phyloP scores from a whole-genome alignment of 1,140 invertebrate species.

The Aphaenogaster ashmeadi region DNA sequence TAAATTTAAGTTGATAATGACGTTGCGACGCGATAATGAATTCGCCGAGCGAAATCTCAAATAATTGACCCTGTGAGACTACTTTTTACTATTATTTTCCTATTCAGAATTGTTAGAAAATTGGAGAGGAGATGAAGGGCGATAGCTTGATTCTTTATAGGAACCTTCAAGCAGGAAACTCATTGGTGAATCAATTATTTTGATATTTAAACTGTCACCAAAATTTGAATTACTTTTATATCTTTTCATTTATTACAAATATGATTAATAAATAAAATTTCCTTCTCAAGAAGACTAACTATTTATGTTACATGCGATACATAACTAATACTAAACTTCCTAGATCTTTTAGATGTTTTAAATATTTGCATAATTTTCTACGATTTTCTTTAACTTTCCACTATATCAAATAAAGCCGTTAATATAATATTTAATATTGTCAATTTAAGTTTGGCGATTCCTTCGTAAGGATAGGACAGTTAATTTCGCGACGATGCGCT shows the following conservation, averaged over 20 bases:
- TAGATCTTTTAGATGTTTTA: neutral
- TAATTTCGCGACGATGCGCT: constrained; percentile 21
- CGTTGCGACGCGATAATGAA: constrained; percentile 38
- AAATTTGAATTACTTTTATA: neutral
- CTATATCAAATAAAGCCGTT: neutral
- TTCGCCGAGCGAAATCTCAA: constrained; percentile 4
- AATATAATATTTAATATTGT: constrained; percentile 15
- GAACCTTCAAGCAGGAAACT: neutral
- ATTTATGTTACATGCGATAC: neutral
- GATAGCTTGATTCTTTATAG: neutral
- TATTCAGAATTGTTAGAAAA: neutral
- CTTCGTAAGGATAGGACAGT: neutral
- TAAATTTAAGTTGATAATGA: constrained; percentile 52
- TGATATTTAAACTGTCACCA: neutral
- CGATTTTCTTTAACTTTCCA: neutral
- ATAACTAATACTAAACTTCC: neutral
- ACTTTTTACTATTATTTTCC: neutral
- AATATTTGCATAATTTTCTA: neutral
- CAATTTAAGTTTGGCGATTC: constrained; percentile 7
- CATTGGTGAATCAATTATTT: neutral
- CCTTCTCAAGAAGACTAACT: neutral
- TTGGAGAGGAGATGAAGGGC: neutral
- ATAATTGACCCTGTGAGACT: neutral
- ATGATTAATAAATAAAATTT: neutral
- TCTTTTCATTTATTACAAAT: neutral